These are phyloP conservation scores for Magallana nippona DNA, from an alignment of 2,888 invertebrate species.

Conservation along the genomic window DNA sequence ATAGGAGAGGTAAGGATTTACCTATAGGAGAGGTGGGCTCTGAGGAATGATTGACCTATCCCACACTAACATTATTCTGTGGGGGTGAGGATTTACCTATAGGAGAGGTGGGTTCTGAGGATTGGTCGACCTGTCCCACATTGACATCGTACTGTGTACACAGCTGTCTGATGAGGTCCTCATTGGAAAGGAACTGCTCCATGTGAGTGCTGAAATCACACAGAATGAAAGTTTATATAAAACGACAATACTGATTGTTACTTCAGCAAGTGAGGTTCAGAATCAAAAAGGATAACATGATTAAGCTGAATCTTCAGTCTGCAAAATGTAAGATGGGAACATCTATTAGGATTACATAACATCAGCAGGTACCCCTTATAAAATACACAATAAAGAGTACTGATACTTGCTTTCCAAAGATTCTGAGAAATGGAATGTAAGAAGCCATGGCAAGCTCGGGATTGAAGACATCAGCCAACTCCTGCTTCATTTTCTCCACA, in stretches of 20 bases:
- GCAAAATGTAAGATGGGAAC: too few species aligned
- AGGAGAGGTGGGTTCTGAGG: constrained; percentile 39
- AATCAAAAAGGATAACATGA: too few species aligned
- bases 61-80: constrained; percentile 80
- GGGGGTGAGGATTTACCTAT: constrained; percentile 66
- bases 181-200: constrained; percentile 83
- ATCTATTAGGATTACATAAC: too few species aligned
- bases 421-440: constrained; percentile 83
- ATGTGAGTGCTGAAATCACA: constrained; percentile 77
- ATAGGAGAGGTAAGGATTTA: constrained; percentile 26
- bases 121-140: constrained; percentile 17
- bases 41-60: constrained; percentile 3
- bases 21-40: constrained; percentile 28
- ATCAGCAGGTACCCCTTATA: too few species aligned
- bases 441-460: constrained; percentile 91
- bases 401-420: constrained; percentile 79
- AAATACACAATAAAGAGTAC: too few species aligned
- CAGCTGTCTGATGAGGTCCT: constrained; percentile 87
- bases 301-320: too few species aligned
- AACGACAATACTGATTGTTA: too few species aligned
- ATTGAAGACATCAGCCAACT: constrained; percentile 90
- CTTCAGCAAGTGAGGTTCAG: too few species aligned
- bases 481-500: constrained; percentile 82
- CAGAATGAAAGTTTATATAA: neutral
- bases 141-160: constrained; percentile 84